Conservation (phyloP, 2,797 vertebrate species). For the Thalassophryne amazonica region DNA sequence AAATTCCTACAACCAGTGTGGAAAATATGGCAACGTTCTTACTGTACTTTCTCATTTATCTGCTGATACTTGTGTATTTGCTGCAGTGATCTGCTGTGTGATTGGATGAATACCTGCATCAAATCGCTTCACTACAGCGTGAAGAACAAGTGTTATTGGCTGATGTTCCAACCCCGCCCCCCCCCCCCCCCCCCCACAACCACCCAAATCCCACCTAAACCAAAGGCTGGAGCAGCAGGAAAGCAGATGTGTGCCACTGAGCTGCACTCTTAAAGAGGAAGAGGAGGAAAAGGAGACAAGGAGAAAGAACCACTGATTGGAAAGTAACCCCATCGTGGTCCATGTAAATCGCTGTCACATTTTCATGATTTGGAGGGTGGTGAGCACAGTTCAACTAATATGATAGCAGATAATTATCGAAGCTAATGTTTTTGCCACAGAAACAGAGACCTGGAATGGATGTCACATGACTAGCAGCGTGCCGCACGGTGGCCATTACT, state of each 20-base stretch:
- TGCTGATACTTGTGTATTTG: constrained; percentile 63
- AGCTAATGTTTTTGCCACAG: too few relatives aligned
- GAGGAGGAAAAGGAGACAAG: not conserved
- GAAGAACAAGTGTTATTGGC: constrained; percentile 59
- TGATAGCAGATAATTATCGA: too few relatives aligned
- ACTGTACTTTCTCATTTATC: constrained; percentile 26
- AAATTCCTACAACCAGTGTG: not conserved
- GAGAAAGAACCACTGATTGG: constrained; percentile 4
- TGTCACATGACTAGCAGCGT: too few relatives aligned
- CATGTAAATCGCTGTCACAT: too few relatives aligned
- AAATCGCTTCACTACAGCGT: constrained; percentile 60
- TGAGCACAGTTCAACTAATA: too few relatives aligned
- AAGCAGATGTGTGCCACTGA: constrained; percentile 51
- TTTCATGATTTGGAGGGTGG: too few relatives aligned
- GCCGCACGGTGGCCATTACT: too few relatives aligned
- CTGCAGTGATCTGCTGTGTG: constrained; percentile 73
- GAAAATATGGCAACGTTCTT: constrained; percentile 20
- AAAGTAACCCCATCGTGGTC: too few relatives aligned
- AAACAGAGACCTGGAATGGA: too few relatives aligned
- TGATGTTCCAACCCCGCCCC: constrained; percentile 29
- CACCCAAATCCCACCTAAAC: constrained; percentile 29
- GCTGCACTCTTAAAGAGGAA: constrained; percentile 26
- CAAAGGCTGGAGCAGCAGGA: constrained; percentile 37
- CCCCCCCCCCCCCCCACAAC: constrained; percentile 26
- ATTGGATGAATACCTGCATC: constrained; percentile 67